Evolutionary conservation across 2,888 invertebrate species (phyloP).

Genomic region (Syrphus vitripennis): DNA sequence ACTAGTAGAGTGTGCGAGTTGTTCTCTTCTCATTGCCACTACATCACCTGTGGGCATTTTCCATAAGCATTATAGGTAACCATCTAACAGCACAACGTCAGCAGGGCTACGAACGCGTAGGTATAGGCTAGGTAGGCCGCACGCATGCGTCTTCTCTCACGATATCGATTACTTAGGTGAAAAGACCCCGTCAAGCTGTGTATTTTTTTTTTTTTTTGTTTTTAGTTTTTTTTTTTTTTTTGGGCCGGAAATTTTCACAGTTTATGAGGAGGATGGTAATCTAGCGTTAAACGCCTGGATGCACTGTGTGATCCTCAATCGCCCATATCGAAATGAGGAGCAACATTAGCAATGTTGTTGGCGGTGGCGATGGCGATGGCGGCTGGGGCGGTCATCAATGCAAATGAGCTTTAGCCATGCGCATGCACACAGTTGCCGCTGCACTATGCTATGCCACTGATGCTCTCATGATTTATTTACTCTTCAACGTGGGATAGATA

Average conservation of each 20-base stretch:
- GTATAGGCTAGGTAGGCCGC: slow-evolving; percentile 1
- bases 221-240: slow-evolving; percentile 26
- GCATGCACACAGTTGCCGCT: slow-evolving; percentile 31
- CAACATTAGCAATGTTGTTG: background rate
- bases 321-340: slow-evolving; percentile 30
- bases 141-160: slow-evolving; percentile 54
- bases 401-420: slow-evolving; percentile 66
- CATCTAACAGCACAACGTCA: slow-evolving; percentile 21
- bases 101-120: slow-evolving; percentile 42
- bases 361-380: background rate
- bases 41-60: slow-evolving; percentile 63
- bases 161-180: slow-evolving; percentile 62
- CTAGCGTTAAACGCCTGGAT: slow-evolving; percentile 66
- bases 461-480: slow-evolving; percentile 60
- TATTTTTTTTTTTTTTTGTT: background rate
- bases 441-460: background rate
- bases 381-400: slow-evolving; percentile 61
- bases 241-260: slow-evolving; percentile 68
- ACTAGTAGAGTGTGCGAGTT: slow-evolving; percentile 6
- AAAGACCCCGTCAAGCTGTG: slow-evolving; percentile 26
- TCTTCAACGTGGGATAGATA: slow-evolving; percentile 48
- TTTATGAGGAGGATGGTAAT: slow-evolving; percentile 59
- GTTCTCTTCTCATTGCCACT: slow-evolving; percentile 39
- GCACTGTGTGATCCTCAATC: slow-evolving; percentile 52
- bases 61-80: slow-evolving; percentile 41